Evolutionary conservation across 2,113 vertebrate genomes (phyloP), one percentile per base, ranked within the genome.

Genomic region (Dryoscopus gambensis): DNA sequence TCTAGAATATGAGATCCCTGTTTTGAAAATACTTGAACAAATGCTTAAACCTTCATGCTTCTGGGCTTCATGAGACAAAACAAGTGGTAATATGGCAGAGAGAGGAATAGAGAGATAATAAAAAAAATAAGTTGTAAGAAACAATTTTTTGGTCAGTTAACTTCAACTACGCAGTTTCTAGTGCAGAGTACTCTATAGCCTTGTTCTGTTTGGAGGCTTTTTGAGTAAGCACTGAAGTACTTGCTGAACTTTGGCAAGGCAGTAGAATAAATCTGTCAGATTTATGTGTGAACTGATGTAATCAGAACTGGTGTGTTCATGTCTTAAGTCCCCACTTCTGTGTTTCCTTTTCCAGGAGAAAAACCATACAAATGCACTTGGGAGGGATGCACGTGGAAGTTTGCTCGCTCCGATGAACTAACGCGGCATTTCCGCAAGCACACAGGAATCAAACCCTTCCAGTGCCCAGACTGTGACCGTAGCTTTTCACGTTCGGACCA

Each of bases 331-430:
- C 11, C 37, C 22, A 10, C 25, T 87, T 79, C 46, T 91, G 24
- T 75, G 56, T 91, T 95, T 94, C 40, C 49, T 75, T 89, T 81
- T 94, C 28, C 91, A 99, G 99, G 99, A 89, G 99, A 99, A 98
- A 99, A 99, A 78, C 99, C 99, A 0, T 99, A 99, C 97, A 99
- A 99, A 97, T 99, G 99, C 97, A 99, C 98, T 39, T 99, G 99
- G 99, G 99, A 99, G 95, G 99, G 99, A 60, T 99, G 99, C 98
- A 99, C 99, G 1, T 99, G 99, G 99, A 99, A 99, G 97, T 99
- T 99, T 73, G 99, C 99, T 80, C 99, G 99, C 95, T 99, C 99
- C 1, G 99, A 99, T 73, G 99, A 99, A 98, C 98, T 99, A 11
- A 99, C 99, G 7, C 99, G 99, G 96, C 99, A 99, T 98, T 99